These are phyloP conservation scores for Melikaiella ostensackeni DNA, from an alignment of 2,888 invertebrate genomes.

Conservation along the genomic window DNA sequence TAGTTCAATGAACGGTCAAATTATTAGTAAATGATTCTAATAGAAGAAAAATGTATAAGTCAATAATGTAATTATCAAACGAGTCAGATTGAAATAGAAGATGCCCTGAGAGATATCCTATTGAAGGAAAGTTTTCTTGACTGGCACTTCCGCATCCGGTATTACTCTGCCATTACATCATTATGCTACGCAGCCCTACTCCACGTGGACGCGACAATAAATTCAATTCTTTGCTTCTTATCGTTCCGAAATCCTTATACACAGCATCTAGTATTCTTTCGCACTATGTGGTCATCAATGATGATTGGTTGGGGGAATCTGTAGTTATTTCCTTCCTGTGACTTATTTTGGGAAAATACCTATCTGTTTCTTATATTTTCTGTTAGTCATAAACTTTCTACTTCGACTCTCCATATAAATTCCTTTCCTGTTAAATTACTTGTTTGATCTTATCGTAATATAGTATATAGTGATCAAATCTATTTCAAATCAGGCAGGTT, in stretches of 20 bases:
- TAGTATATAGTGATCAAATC: too few relatives aligned
- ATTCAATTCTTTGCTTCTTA: neutral
- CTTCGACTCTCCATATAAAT: neutral
- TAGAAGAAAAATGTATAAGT: neutral
- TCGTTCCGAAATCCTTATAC: neutral
- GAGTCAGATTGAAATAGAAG: neutral
- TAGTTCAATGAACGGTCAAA: too few relatives aligned
- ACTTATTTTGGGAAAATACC: neutral
- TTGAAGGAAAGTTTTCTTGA: neutral
- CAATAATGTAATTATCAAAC: neutral
- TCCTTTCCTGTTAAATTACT: neutral
- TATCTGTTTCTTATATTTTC: neutral
- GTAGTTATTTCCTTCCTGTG: slow-evolving; percentile 42
- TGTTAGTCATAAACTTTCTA: slow-evolving; percentile 15
- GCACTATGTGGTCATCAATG: slow-evolving; percentile 3
- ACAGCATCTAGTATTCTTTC: neutral
- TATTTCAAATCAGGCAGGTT: too few relatives aligned
- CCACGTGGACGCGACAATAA: neutral
- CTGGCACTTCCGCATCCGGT: neutral
- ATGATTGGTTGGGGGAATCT: slow-evolving; percentile 27
- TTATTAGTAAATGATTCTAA: too few relatives aligned
- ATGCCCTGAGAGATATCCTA: neutral
- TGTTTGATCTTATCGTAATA: neutral
- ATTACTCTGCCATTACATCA: neutral
- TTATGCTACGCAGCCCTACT: neutral